Evolutionary conservation across 2,888 invertebrate species (phyloP).

Genomic region (Oxytorus armatus): DNA sequence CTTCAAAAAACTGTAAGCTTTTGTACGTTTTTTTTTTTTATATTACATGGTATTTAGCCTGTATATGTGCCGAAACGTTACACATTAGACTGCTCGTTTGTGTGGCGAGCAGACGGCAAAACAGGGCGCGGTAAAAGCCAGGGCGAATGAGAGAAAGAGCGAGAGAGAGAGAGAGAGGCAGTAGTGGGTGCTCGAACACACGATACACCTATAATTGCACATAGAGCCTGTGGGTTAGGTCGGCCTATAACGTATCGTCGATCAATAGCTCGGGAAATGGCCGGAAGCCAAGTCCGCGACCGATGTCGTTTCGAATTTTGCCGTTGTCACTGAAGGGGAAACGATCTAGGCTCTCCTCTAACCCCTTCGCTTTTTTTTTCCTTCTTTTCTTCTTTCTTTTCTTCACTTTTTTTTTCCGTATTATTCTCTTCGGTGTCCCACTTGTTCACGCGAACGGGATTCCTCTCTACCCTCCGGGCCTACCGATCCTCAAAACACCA

Average conservation of each 20-base stretch:
- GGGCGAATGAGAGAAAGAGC: constrained; percentile 9
- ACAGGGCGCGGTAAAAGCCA: constrained; percentile 46
- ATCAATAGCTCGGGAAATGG: constrained; percentile 83
- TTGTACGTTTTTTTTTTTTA: too few species aligned
- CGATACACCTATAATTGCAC: constrained; percentile 82
- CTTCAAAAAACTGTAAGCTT: too few species aligned
- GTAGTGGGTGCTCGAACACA: constrained; percentile 66
- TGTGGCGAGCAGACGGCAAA: constrained; percentile 21
- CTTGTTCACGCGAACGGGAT: constrained; percentile 74
- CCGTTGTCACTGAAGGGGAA: constrained; percentile 81
- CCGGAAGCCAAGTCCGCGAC: constrained; percentile 82
- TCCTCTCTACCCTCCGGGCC: constrained; percentile 59
- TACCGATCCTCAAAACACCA: not conserved
- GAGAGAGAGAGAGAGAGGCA: constrained; percentile 9
- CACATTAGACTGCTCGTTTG: not conserved
- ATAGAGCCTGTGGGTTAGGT: constrained; percentile 75
- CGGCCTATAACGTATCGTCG: constrained; percentile 81
- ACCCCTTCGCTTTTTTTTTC: constrained; percentile 67
- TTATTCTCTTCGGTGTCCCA: constrained; percentile 75
- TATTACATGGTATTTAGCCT: too few species aligned
- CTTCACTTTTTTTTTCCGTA: constrained; percentile 4
- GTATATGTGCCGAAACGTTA: too few species aligned
- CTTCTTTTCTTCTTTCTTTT: constrained; percentile 24
- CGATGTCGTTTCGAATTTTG: constrained; percentile 83
- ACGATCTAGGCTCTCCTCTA: constrained; percentile 70